Conservation (phyloP, 1,140 invertebrate species). For the Drosophila rhopaloa region DNA sequence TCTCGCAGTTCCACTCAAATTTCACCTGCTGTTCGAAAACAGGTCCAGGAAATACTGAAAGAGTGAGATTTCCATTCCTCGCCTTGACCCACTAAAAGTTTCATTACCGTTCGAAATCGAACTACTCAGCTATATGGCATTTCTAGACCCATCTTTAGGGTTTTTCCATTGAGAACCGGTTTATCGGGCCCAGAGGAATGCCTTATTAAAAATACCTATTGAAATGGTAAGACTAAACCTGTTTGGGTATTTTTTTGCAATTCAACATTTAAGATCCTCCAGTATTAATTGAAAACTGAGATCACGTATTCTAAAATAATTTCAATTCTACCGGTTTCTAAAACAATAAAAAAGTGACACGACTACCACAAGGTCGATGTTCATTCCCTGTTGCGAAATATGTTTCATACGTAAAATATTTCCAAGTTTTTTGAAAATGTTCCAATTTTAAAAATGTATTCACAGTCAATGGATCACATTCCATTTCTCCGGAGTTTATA, state of each 20-base stretch:
- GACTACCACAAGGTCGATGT: not conserved
- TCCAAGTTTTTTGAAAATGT: too few relatives aligned
- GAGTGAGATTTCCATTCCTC: not conserved
- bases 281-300: conserved; percentile 17
- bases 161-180: conserved; percentile 26
- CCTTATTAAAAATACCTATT: conserved; percentile 16
- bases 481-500: too few relatives aligned
- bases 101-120: conserved; percentile 18
- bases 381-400: not conserved
- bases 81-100: conserved; percentile 36
- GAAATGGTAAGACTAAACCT: conserved; percentile 14
- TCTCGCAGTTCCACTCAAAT: conserved; percentile 43
- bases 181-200: conserved; percentile 1
- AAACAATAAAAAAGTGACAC: not conserved
- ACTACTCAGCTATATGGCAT: conserved; percentile 24
- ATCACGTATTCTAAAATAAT: conserved; percentile 31
- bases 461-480: too few relatives aligned
- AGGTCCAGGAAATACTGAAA: conserved; percentile 41
- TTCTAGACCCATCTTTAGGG: conserved; percentile 40
- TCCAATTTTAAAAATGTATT: too few relatives aligned
- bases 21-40: conserved; percentile 62
- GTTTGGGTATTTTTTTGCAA: conserved; percentile 15
- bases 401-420: not conserved
- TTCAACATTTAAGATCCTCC: conserved; percentile 29
- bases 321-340: conserved; percentile 21